Percentiles rank a stretch among this genome's conserved stretches.
Conservation (phyloP, 2,888 invertebrate genomes). For the Acronicta alni region DNA sequence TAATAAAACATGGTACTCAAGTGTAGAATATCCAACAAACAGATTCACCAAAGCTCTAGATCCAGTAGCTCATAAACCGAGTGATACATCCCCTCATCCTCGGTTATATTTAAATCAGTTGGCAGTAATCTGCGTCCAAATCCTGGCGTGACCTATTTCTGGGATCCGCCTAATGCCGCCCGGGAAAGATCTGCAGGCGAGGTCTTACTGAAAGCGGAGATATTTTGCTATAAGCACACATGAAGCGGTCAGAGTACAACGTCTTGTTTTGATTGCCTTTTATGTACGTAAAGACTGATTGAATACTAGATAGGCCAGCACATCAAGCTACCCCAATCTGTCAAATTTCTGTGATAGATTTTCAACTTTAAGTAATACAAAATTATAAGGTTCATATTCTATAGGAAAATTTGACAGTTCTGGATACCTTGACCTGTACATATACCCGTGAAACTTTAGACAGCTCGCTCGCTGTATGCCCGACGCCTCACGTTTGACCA, state of each 20-base stretch:
- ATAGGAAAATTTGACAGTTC: too few species aligned
- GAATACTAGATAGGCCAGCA: too few species aligned
- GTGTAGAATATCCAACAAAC: slow-evolving; percentile 1
- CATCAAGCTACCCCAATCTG: too few species aligned
- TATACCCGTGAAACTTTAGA: too few species aligned
- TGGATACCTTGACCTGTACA: too few species aligned
- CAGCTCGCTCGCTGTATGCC: too few species aligned
- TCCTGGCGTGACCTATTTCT: slow-evolving; percentile 87
- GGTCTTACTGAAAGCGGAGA: slow-evolving; percentile 31
- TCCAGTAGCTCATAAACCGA: slow-evolving; percentile 53
- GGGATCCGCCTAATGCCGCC: slow-evolving; percentile 82
- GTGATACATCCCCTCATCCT: slow-evolving; percentile 67
- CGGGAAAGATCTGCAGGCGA: slow-evolving; percentile 68
- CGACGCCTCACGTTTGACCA: too few species aligned
- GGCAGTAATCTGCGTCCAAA: slow-evolving; percentile 78
- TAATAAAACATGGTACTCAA: not conserved
- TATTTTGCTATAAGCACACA: not conserved
- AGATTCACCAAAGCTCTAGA: slow-evolving; percentile 25
- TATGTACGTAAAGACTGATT: too few species aligned
- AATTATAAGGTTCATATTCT: too few species aligned
- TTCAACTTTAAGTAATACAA: too few species aligned
- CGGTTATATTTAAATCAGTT: slow-evolving; percentile 86
- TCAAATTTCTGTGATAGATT: too few species aligned
- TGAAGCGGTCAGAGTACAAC: not conserved
- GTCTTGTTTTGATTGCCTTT: too few species aligned